These are phyloP conservation scores for Paraescarpia echinospica DNA, from an alignment of 1,140 invertebrate species.

Conservation along the genomic window DNA sequence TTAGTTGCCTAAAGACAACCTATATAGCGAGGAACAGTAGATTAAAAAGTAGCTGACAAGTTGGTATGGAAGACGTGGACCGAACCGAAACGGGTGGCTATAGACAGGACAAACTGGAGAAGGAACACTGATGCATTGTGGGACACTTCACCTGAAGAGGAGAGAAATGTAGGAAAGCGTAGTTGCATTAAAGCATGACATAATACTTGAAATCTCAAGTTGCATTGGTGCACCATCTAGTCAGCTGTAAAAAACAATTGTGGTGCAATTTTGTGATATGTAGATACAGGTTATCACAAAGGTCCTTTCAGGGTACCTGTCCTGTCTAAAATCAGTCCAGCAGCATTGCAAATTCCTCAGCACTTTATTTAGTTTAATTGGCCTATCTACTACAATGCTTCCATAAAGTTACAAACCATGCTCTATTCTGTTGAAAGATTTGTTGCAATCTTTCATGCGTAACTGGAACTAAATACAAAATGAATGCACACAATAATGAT, in stretches of 20 bases:
- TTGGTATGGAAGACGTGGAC: too few relatives aligned
- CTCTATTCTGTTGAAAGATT: background rate
- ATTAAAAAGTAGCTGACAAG: too few relatives aligned
- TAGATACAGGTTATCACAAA: background rate
- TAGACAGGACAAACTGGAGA: too few relatives aligned
- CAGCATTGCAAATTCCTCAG: background rate
- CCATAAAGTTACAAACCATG: background rate
- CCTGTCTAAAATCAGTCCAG: background rate
- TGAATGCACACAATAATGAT: background rate
- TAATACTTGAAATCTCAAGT: background rate
- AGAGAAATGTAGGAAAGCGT: background rate
- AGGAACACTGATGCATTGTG: too few relatives aligned
- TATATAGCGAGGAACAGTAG: too few relatives aligned
- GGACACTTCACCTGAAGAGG: too few relatives aligned
- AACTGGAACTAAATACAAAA: background rate
- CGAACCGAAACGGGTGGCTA: too few relatives aligned
- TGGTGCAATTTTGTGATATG: background rate
- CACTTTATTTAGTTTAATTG: background rate
- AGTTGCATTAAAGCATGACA: background rate
- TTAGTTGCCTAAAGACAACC: too few relatives aligned
- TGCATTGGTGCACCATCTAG: background rate
- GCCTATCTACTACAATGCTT: background rate
- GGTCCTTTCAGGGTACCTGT: background rate
- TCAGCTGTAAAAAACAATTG: background rate
- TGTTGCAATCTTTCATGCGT: background rate